Percentiles rank a stretch among this genome's conserved stretches.
Evolutionary conservation across 2,888 invertebrate genomes (phyloP).

Genomic region (Taenaris catops): DNA sequence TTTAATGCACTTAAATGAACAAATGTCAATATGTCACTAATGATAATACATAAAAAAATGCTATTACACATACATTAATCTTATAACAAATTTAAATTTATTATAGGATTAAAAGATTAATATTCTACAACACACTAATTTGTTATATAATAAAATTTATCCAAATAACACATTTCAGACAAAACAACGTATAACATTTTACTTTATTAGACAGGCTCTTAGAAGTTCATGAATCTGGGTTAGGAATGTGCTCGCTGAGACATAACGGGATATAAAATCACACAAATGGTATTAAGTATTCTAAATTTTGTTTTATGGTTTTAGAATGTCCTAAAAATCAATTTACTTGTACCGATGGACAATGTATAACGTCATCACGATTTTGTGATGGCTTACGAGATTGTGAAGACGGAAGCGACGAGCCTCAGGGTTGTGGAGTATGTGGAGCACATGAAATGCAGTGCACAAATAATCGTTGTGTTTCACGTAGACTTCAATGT

Average conservation of each 20-base stretch:
- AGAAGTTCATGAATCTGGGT: conserved; percentile 52
- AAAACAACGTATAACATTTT: too few relatives aligned
- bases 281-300: conserved; percentile 7
- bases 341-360: conserved; percentile 81
- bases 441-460: conserved; percentile 74
- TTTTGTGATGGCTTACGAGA: conserved; percentile 86
- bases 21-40: too few relatives aligned
- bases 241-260: conserved; percentile 48
- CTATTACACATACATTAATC: too few relatives aligned
- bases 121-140: too few relatives aligned
- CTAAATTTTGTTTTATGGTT: conserved; percentile 21
- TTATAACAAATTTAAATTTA: too few relatives aligned
- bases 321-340: conserved; percentile 67
- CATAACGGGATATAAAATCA: conserved; percentile 50
- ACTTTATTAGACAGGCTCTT: too few relatives aligned
- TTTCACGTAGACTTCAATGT: conserved; percentile 80
- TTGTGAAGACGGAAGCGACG: conserved; percentile 85
- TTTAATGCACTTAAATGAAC: too few relatives aligned
- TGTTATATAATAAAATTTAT: too few relatives aligned
- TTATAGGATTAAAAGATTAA: too few relatives aligned
- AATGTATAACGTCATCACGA: conserved; percentile 81
- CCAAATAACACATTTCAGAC: too few relatives aligned
- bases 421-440: conserved; percentile 79
- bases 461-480: conserved; percentile 80
- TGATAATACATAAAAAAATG: too few relatives aligned